Evolutionary conservation across 1,140 invertebrate genomes (phyloP).

Genomic region (Camponotus floridanus): DNA sequence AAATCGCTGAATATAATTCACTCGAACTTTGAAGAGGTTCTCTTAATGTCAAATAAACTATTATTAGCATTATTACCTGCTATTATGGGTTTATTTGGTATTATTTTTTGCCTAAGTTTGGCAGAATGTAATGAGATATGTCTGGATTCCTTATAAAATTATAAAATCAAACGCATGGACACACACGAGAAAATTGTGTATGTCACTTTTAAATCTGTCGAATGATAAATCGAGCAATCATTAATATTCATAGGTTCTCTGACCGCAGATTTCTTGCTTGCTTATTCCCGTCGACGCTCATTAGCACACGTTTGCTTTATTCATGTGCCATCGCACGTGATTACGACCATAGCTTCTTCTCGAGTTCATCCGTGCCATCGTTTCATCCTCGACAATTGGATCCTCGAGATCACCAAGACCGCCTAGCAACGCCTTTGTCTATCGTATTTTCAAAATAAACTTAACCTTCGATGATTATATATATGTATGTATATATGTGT

Average conservation of each 20-base stretch:
- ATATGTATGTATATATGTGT: too few species aligned
- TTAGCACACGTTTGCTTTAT: conserved; percentile 58
- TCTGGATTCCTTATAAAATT: not conserved
- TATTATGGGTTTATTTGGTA: conserved; percentile 1
- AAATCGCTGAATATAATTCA: not conserved
- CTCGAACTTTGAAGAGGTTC: conserved; percentile 12
- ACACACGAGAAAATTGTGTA: not conserved
- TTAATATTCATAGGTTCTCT: conserved; percentile 60
- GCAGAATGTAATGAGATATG: too few species aligned
- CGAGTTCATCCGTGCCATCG: conserved; percentile 21
- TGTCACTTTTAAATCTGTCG: conserved; percentile 15
- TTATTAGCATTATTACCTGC: not conserved
- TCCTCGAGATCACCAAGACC: not conserved
- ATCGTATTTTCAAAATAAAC: conserved; percentile 3
- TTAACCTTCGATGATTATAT: not conserved
- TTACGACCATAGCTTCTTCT: conserved; percentile 31
- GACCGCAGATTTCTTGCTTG: conserved; percentile 59
- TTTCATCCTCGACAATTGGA: conserved; percentile 8
- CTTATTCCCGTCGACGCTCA: conserved; percentile 40
- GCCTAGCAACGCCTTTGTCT: not conserved
- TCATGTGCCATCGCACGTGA: conserved; percentile 52
- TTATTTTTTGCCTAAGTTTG: not conserved
- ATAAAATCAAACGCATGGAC: not conserved
- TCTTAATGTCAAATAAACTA: not conserved
- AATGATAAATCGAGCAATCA: conserved; percentile 17